Conservation (phyloP, 2,888 invertebrate genomes). For the Lathronympha strigana region DNA sequence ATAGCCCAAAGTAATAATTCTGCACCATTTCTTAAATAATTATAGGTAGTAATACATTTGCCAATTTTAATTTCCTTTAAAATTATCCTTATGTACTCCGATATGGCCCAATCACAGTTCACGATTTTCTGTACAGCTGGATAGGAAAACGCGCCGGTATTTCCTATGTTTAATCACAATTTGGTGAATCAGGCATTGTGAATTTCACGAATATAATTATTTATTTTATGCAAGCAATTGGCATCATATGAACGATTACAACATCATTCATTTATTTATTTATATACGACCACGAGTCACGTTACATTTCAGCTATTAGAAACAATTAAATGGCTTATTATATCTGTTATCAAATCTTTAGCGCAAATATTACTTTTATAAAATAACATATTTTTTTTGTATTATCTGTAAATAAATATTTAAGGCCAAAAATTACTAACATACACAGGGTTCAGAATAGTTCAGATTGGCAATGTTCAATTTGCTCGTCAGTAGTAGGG, state of each 20-base stretch:
- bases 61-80: constrained; percentile 32
- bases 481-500: too few relatives aligned
- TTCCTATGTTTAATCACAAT: too few relatives aligned
- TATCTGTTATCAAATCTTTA: too few relatives aligned
- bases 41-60: constrained; percentile 27
- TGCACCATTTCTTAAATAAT: constrained; percentile 25
- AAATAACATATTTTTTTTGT: too few relatives aligned
- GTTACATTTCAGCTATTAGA: too few relatives aligned
- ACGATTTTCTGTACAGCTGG: neutral
- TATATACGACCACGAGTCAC: neutral
- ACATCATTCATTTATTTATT: neutral
- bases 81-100: constrained; percentile 40
- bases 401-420: too few relatives aligned
- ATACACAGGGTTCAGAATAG: too few relatives aligned
- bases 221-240: neutral
- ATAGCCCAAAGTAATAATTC: too few relatives aligned
- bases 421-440: too few relatives aligned
- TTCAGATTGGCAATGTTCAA: too few relatives aligned
- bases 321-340: neutral
- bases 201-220: neutral
- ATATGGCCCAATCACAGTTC: constrained; percentile 35
- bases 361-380: too few relatives aligned
- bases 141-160: neutral
- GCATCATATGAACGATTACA: neutral
- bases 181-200: neutral